Conservation (phyloP, 2,888 invertebrate genomes). For the Kryphioiulus occultus region DNA sequence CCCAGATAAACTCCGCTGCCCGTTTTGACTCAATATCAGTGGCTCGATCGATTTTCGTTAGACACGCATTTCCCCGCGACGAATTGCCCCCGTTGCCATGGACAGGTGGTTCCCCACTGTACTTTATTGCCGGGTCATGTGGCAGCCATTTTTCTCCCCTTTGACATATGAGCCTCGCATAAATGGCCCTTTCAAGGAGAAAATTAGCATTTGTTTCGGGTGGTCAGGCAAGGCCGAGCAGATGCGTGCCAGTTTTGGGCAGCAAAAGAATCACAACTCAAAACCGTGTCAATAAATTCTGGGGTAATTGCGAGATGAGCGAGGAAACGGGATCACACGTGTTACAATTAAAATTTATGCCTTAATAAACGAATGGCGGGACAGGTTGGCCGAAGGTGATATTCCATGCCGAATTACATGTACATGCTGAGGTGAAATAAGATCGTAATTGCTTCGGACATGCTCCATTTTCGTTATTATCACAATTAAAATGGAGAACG, state of each 20-base stretch:
- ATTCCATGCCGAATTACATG: neutral
- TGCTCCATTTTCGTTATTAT: neutral
- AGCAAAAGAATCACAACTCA: neutral
- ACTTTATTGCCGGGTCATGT: slow-evolving; percentile 21
- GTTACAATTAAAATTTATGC: neutral
- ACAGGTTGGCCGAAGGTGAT: neutral
- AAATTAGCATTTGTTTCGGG: slow-evolving; percentile 12
- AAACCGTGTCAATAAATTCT: neutral
- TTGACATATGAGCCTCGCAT: slow-evolving; percentile 18
- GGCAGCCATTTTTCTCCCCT: neutral
- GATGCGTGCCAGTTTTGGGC: neutral
- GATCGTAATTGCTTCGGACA: neutral
- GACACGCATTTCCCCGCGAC: neutral
- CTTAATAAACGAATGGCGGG: neutral
- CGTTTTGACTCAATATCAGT: slow-evolving; percentile 29
- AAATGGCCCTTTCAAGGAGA: slow-evolving; percentile 30
- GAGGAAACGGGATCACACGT: neutral
- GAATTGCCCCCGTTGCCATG: slow-evolving; percentile 15
- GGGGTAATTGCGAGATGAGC: neutral
- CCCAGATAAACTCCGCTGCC: neutral
- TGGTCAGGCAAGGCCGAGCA: neutral
- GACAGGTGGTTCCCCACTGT: neutral
- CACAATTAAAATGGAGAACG: no score
- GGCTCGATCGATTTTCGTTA: slow-evolving; percentile 18
- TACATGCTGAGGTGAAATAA: neutral